These are phyloP conservation scores for Sesamia inferens DNA, from an alignment of 2,888 invertebrate genomes.

Conservation along the genomic window DNA sequence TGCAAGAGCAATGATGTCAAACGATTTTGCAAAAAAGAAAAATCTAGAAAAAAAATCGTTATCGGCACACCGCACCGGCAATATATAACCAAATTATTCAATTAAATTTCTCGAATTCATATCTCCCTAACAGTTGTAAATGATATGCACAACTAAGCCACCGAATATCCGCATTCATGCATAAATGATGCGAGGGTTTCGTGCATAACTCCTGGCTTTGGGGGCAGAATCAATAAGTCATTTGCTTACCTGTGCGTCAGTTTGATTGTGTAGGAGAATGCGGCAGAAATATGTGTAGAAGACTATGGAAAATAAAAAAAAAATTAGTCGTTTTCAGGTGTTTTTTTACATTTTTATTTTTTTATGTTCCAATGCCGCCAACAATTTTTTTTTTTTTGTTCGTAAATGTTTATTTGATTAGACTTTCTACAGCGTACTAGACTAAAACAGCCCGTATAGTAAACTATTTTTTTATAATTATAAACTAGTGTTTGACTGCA, in stretches of 20 bases:
- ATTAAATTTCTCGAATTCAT: slow-evolving; percentile 21
- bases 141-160: slow-evolving; percentile 50
- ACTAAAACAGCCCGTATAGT: too few relatives aligned
- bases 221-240: slow-evolving; percentile 54
- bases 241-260: slow-evolving; percentile 28
- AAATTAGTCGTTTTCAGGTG: too few relatives aligned
- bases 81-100: slow-evolving; percentile 16
- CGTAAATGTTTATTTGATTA: too few relatives aligned
- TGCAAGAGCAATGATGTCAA: neutral
- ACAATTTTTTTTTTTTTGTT: too few relatives aligned
- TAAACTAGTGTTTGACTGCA: too few relatives aligned
- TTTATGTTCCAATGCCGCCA: too few relatives aligned
- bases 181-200: slow-evolving; percentile 43
- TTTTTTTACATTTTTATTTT: too few relatives aligned
- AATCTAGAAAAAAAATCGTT: neutral
- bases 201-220: slow-evolving; percentile 27
- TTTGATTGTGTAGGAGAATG: neutral
- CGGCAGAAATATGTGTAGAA: neutral
- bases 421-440: too few relatives aligned
- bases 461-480: too few relatives aligned
- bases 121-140: slow-evolving; percentile 22
- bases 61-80: neutral
- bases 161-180: slow-evolving; percentile 45
- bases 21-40: neutral
- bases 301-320: neutral